A percentile compares a stretch with the other conserved stretches of the same genome.
Evolutionary conservation across 2,113 vertebrate genomes (phyloP).

Genomic region (Elaphurus davidianus): DNA sequence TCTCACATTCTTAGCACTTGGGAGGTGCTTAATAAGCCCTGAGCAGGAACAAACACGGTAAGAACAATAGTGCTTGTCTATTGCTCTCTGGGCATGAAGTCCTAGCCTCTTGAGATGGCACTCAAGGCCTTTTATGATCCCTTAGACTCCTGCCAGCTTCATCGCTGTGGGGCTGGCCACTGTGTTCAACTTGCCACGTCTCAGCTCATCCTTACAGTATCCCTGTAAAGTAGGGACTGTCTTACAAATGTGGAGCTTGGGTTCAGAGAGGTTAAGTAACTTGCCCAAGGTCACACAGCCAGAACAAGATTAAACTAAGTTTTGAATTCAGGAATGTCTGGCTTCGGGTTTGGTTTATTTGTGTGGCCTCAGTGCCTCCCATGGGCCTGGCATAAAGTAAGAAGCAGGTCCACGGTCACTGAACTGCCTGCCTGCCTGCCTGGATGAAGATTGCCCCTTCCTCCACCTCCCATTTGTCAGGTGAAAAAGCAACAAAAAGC

Average conservation of each 20-base stretch:
- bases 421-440: background rate
- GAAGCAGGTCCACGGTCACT: background rate
- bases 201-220: background rate
- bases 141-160: background rate
- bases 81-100: background rate
- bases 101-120: background rate
- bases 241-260: background rate
- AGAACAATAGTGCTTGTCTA: background rate
- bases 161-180: fast-evolving
- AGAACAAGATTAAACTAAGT: background rate
- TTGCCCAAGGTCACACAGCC: slow-evolving; percentile 11
- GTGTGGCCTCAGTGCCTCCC: background rate
- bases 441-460: background rate
- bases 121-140: background rate
- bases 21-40: background rate
- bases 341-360: background rate
- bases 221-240: background rate
- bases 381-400: background rate
- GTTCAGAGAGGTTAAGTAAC: slow-evolving; percentile 28
- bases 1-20: background rate
- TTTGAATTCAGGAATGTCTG: background rate
- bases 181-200: background rate
- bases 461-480: background rate
- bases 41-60: background rate
- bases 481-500: background rate